Conservation (phyloP, 2,888 invertebrate species). For the Hedychridium roseum region DNA sequence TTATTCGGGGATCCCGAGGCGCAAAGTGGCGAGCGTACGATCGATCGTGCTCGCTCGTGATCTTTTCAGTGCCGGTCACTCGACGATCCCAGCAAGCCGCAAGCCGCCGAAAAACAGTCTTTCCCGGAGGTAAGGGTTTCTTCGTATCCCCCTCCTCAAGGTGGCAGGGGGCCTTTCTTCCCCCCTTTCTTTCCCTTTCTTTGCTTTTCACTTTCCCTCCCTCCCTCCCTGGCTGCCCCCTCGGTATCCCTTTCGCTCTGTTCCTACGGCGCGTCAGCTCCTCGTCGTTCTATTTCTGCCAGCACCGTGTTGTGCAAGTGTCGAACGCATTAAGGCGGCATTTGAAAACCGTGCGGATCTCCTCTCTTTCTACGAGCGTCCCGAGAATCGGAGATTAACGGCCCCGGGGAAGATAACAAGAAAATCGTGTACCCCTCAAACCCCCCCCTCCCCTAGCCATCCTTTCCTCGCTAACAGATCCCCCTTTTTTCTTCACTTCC, state of each 20-base stretch:
- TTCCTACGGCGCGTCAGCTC: conserved; percentile 50
- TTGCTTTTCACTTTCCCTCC: conserved; percentile 12
- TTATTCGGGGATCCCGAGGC: conserved; percentile 57
- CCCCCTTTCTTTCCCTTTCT: conserved; percentile 11
- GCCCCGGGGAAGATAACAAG: too few relatives aligned
- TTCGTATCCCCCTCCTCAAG: conserved; percentile 14
- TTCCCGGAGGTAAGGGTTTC: conserved; percentile 35
- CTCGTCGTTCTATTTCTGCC: conserved; percentile 51
- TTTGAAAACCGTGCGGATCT: conserved; percentile 34
- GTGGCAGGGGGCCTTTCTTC: conserved; percentile 34
- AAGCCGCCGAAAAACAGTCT: too few relatives aligned
- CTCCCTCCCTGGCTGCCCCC: not conserved
- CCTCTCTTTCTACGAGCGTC: too few relatives aligned
- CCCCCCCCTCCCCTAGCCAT: too few relatives aligned
- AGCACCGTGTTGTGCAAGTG: conserved; percentile 61
- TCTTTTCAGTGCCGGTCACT: too few relatives aligned
- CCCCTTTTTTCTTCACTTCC: not conserved
- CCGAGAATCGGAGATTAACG: too few relatives aligned
- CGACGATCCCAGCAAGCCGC: too few relatives aligned
- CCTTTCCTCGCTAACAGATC: not conserved
- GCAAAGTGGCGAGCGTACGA: conserved; percentile 53
- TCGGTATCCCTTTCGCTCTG: conserved; percentile 5
- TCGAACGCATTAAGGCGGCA: conserved; percentile 50
- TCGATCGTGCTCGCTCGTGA: too few relatives aligned
- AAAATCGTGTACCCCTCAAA: too few relatives aligned